phyloP scores from a whole-genome alignment of 37 sponge, comb jelly and placozoan genomes.

The Sycon ciliatum region DNA sequence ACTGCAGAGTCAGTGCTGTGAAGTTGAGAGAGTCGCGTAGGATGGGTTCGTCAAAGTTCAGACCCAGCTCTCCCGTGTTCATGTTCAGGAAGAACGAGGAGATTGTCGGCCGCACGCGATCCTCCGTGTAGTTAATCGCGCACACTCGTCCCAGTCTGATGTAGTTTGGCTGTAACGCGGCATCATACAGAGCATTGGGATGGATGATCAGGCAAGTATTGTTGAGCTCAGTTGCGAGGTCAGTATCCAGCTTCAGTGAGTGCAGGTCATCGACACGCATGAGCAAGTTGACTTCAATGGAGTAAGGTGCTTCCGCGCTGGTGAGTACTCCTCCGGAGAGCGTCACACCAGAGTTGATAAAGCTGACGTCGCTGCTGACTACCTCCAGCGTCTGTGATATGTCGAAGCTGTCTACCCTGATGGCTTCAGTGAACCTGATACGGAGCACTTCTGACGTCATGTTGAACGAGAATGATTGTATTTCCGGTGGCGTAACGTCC shows the following conservation, averaged over 20 bases:
- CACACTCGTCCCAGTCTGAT: neutral
- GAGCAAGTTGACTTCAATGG: no score
- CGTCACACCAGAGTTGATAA: no score
- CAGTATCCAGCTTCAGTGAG: neutral
- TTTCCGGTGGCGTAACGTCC: neutral
- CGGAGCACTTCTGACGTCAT: neutral
- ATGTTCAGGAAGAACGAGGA: conserved; percentile 17
- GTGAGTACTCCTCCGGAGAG: no score
- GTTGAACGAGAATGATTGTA: neutral
- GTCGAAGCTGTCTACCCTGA: neutral
- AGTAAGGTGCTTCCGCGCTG: no score
- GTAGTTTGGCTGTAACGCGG: neutral
- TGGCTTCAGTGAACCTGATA: neutral
- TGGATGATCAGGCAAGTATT: conserved; percentile 19
- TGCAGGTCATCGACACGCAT: conserved; percentile 23
- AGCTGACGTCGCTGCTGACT: no score
- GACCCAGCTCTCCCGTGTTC: neutral
- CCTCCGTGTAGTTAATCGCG: neutral
- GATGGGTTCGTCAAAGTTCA: conserved; percentile 23
- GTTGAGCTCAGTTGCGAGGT: conserved; percentile 2
- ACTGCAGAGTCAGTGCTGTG: conserved; percentile 15
- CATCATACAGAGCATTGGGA: conserved; percentile 1
- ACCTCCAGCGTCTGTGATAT: no score
- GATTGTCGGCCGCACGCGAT: neutral
- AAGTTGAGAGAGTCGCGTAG: neutral